A percentile compares a stretch with the other conserved stretches of the same genome.
Conservation (phyloP, 2,113 vertebrate species). For the Myotis yumanensis region DNA sequence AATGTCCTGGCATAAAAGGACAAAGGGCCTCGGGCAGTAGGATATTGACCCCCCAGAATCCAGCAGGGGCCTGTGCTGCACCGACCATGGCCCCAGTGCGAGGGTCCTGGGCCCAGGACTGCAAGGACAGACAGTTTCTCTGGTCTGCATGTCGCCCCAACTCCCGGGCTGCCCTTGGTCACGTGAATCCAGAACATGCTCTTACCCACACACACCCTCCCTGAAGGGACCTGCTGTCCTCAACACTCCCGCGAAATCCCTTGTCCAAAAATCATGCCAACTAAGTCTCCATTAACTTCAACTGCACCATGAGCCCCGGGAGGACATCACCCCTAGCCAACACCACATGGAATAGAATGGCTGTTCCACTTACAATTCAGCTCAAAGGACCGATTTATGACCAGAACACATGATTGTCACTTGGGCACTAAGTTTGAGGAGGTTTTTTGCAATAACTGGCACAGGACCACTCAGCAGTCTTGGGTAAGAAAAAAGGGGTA, state of each 20-base stretch:
- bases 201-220: not conserved
- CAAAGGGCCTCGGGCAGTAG: not conserved
- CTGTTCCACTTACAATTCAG: not conserved
- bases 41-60: not conserved
- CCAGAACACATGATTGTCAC: too few relatives aligned
- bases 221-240: rapidly evolving
- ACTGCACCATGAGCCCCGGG: rapidly evolving
- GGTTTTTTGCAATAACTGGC: not conserved
- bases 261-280: too few relatives aligned
- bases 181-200: rapidly evolving
- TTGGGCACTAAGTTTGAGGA: not conserved
- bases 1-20: not conserved
- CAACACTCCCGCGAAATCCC: rapidly evolving
- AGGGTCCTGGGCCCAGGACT: not conserved
- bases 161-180: not conserved
- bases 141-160: rapidly evolving
- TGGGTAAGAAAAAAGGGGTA: too few relatives aligned
- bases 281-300: not conserved
- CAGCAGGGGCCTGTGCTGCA: too few relatives aligned
- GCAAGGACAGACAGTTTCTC: not conserved
- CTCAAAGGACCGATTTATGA: not conserved
- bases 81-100: not conserved
- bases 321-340: not conserved
- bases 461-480: rapidly evolving
- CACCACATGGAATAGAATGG: rapidly evolving